These are phyloP conservation scores for Conus canariensis DNA, from an alignment of 2,888 invertebrate species.

Conservation along the genomic window DNA sequence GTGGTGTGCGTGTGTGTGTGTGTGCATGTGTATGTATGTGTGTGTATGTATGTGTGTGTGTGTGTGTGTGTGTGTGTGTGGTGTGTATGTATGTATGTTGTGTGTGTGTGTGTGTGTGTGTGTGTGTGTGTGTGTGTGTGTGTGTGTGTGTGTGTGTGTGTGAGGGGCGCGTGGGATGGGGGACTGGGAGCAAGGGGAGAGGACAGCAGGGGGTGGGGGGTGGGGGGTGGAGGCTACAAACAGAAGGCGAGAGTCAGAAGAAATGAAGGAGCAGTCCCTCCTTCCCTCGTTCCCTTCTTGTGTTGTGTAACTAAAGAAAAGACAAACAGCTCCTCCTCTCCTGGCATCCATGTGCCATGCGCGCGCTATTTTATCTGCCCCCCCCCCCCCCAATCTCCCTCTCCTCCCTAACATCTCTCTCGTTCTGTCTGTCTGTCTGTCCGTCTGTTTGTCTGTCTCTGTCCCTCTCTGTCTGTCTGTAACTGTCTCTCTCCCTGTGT, in stretches of 20 bases:
- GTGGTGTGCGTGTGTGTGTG: not conserved
- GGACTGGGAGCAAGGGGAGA: not conserved
- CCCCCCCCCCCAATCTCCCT: not conserved
- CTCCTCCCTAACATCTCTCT: too few relatives aligned
- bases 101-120: too few relatives aligned
- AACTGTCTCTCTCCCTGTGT: too few relatives aligned
- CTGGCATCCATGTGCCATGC: not conserved
- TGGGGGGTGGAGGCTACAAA: not conserved
- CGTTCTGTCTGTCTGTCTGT: too few relatives aligned
- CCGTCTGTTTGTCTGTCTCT: too few relatives aligned
- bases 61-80: not conserved
- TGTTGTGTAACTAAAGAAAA: slow-evolving; percentile 8
- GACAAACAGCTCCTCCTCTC: not conserved
- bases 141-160: not conserved
- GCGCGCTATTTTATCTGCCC: slow-evolving; percentile 1
- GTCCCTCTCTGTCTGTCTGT: too few relatives aligned
- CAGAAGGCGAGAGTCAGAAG: not conserved
- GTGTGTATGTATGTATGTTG: too few relatives aligned
- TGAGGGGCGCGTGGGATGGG: not conserved
- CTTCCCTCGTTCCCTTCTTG: too few relatives aligned
- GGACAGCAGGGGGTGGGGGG: not conserved
- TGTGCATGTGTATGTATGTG: too few relatives aligned
- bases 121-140: too few relatives aligned
- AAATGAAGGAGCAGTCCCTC: too few relatives aligned
- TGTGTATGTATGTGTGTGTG: too few relatives aligned